phyloP scores from a whole-genome alignment of 2,113 vertebrate species.

The Sinocyclocheilus anophthalmus region DNA sequence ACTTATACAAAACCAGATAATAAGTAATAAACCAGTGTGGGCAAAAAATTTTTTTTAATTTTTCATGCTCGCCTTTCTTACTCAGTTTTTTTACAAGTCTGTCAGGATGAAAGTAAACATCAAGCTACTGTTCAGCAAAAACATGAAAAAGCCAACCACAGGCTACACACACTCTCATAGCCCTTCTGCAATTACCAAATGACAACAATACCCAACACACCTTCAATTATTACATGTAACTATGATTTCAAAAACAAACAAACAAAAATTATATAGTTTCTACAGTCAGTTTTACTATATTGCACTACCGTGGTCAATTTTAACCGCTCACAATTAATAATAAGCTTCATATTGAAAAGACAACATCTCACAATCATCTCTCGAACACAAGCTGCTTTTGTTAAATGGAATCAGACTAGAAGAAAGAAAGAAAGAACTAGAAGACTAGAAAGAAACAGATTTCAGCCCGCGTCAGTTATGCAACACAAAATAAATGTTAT shows the following conservation, averaged over 20 bases:
- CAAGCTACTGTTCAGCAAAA: background rate
- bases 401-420: background rate
- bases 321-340: background rate
- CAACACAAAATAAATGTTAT: background rate
- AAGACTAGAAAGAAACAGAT: background rate
- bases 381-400: slow-evolving; percentile 6
- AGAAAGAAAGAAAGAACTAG: too few species aligned
- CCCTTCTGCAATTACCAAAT: background rate
- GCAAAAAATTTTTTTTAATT: background rate
- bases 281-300: background rate
- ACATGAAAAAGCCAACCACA: background rate
- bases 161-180: background rate
- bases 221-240: background rate
- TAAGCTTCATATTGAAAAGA: background rate
- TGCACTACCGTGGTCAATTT: background rate
- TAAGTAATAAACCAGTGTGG: background rate
- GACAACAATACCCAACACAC: background rate
- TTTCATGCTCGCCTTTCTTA: background rate
- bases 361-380: background rate
- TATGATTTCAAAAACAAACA: background rate
- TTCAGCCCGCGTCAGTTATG: background rate
- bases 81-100: too few species aligned
- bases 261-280: background rate
- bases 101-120: background rate
- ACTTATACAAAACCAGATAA: background rate